Conservation (phyloP, 2,888 invertebrate genomes). For the Metopia argyrocephala region DNA sequence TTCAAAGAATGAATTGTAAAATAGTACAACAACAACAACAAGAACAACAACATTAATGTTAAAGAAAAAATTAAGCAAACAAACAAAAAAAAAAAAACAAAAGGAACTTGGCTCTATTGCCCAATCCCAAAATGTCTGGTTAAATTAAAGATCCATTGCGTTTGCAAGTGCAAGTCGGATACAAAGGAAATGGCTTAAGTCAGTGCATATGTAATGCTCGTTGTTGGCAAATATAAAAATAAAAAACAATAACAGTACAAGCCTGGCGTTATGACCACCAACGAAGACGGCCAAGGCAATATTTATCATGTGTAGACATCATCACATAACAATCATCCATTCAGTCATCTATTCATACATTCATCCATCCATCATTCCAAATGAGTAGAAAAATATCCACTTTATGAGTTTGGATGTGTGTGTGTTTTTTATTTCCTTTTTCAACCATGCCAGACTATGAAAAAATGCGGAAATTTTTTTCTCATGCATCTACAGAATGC, state of each 20-base stretch:
- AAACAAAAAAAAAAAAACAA: not conserved
- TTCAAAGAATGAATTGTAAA: not conserved
- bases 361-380: too few relatives aligned
- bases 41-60: not conserved
- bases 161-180: slow-evolving; percentile 49
- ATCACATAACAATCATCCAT: slow-evolving; percentile 10
- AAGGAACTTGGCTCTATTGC: slow-evolving; percentile 36
- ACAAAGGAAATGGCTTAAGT: not conserved
- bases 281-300: not conserved
- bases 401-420: not conserved
- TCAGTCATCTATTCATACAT: slow-evolving; percentile 8
- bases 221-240: not conserved
- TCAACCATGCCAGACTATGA: slow-evolving; percentile 40
- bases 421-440: slow-evolving; percentile 1
- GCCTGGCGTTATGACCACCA: not conserved
- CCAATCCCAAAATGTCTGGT: slow-evolving; percentile 60
- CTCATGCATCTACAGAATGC: not conserved
- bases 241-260: not conserved
- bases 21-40: not conserved
- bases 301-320: not conserved
- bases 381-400: too few relatives aligned
- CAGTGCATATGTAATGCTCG: not conserved
- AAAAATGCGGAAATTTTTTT: slow-evolving; percentile 35
- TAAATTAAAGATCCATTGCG: slow-evolving; percentile 41
- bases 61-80: not conserved